These are phyloP conservation scores for Tipula helvola DNA, from an alignment of 2,888 invertebrate species.

Conservation along the genomic window DNA sequence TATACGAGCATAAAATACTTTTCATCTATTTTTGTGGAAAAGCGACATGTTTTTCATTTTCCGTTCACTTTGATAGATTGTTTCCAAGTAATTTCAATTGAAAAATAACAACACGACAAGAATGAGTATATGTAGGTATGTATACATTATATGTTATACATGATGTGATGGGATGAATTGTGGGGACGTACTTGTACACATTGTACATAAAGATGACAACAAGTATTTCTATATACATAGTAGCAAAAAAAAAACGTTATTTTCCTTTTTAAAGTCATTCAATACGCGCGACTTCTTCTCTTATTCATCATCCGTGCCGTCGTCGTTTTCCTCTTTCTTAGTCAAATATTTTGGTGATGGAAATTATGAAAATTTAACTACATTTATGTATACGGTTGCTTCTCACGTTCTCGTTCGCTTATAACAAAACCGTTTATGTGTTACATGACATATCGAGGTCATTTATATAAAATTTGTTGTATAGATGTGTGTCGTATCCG, in stretches of 20 bases:
- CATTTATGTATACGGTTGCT: not conserved
- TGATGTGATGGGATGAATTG: too few relatives aligned
- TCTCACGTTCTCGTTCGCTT: not conserved
- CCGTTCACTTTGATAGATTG: not conserved
- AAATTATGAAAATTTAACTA: not conserved
- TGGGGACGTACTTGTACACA: not conserved
- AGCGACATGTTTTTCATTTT: not conserved
- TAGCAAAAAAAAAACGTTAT: not conserved
- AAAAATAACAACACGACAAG: not conserved
- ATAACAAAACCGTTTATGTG: not conserved
- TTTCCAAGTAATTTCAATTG: not conserved
- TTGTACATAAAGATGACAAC: not conserved
- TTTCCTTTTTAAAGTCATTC: not conserved
- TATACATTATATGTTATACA: not conserved
- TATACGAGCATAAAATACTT: not conserved
- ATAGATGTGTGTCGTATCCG: not conserved
- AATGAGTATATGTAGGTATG: not conserved
- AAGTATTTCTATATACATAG: not conserved
- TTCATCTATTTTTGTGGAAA: not conserved
- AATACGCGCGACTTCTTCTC: not conserved
- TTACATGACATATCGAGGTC: not conserved
- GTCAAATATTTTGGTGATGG: not conserved
- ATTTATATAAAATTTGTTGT: not conserved
- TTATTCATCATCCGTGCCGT: not conserved
- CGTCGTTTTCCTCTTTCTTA: not conserved